These are phyloP conservation scores for Pogonocherus hispidulus DNA, from an alignment of 2,888 invertebrate genomes.

Conservation along the genomic window DNA sequence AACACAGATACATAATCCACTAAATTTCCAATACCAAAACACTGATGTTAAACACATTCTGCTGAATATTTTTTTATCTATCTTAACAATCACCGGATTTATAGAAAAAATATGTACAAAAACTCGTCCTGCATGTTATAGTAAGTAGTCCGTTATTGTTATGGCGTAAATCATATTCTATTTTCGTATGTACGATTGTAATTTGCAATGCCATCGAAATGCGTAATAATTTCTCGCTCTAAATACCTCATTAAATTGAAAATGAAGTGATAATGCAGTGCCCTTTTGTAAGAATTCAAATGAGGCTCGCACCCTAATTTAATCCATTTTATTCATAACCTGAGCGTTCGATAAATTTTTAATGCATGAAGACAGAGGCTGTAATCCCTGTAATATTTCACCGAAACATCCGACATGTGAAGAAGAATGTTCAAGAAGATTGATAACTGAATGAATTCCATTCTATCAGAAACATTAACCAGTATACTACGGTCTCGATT, in stretches of 20 bases:
- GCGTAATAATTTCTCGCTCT: constrained; percentile 43
- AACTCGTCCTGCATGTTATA: too few species aligned
- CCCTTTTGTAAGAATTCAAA: constrained; percentile 42
- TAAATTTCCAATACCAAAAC: too few species aligned
- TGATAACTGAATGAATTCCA: constrained; percentile 62
- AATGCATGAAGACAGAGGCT: constrained; percentile 56
- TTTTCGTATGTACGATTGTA: not conserved
- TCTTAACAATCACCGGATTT: too few species aligned
- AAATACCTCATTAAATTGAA: constrained; percentile 45
- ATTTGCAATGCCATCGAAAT: constrained; percentile 7
- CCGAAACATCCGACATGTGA: constrained; percentile 58
- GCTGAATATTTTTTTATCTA: too few species aligned
- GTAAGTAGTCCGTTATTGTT: too few species aligned
- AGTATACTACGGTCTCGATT: constrained; percentile 60
- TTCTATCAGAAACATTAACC: constrained; percentile 65
- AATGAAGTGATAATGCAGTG: constrained; percentile 45
- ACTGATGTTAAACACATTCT: too few species aligned
- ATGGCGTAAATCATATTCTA: too few species aligned
- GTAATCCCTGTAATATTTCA: constrained; percentile 62
- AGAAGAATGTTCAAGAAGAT: constrained; percentile 62
- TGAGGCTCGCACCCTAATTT: constrained; percentile 50
- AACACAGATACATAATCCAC: too few species aligned
- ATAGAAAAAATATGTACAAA: too few species aligned
- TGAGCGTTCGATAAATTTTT: constrained; percentile 55
- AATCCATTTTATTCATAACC: constrained; percentile 58